These are phyloP conservation scores for Nymphalis io DNA, from an alignment of 1,140 invertebrate genomes.

Conservation along the genomic window DNA sequence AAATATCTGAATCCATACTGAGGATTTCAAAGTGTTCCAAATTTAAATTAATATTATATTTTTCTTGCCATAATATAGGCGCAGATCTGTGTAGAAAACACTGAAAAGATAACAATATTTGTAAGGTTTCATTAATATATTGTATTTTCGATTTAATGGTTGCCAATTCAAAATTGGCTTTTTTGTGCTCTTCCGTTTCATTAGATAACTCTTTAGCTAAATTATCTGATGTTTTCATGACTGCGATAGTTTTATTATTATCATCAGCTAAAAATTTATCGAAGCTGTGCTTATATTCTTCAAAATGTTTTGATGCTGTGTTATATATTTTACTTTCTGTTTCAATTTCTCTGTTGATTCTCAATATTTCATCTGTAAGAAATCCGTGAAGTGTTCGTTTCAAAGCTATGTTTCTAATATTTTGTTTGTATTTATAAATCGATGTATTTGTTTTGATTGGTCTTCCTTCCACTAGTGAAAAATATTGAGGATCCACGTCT, in stretches of 20 bases:
- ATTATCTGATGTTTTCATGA: constrained; percentile 80
- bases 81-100: constrained; percentile 77
- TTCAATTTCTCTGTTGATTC: constrained; percentile 82
- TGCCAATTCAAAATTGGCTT: constrained; percentile 74
- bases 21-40: constrained; percentile 54
- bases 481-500: constrained; percentile 84
- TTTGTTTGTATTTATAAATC: constrained; percentile 80
- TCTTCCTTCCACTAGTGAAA: constrained; percentile 81
- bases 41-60: constrained; percentile 29
- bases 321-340: constrained; percentile 81
- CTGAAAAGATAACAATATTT: constrained; percentile 83
- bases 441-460: constrained; percentile 80
- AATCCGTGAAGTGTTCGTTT: constrained; percentile 82
- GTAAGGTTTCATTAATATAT: constrained; percentile 83
- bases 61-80: constrained; percentile 43
- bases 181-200: constrained; percentile 78
- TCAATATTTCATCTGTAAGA: constrained; percentile 82
- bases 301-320: constrained; percentile 80
- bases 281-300: constrained; percentile 81
- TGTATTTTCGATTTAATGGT: constrained; percentile 82
- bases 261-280: constrained; percentile 84
- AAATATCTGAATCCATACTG: constrained; percentile 59
- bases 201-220: constrained; percentile 75
- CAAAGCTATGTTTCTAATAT: constrained; percentile 80
- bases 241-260: constrained; percentile 82